Conservation (phyloP, 2,888 invertebrate species). For the Melanostoma scalare region DNA sequence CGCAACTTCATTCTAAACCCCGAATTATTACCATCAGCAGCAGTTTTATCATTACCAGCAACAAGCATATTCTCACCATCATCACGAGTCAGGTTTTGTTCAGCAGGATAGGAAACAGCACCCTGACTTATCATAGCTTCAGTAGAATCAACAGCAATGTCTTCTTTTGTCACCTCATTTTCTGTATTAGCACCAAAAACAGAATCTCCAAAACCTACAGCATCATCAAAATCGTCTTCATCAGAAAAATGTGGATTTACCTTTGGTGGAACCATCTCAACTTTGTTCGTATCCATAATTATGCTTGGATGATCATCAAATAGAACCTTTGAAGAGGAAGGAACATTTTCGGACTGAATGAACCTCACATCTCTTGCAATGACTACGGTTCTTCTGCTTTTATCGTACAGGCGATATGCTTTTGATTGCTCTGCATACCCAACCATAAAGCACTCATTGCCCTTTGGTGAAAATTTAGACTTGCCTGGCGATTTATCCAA, state of each 20-base stretch:
- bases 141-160: no score
- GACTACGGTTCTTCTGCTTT: constrained; percentile 12
- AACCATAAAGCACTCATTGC: constrained; percentile 31
- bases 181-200: no score
- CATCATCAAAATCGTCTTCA: constrained; percentile 11
- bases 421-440: constrained; percentile 34
- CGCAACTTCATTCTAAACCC: neutral
- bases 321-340: no score
- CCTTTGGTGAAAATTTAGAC: constrained; percentile 35
- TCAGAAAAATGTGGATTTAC: neutral
- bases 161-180: no score
- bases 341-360: no score
- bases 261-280: no score
- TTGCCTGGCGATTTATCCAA: constrained; percentile 49
- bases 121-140: no score
- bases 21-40: neutral
- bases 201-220: neutral
- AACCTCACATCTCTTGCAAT: constrained; percentile 1
- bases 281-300: no score
- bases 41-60: neutral
- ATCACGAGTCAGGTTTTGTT: no score
- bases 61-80: neutral
- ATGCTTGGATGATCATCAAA: no score
- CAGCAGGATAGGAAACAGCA: no score
- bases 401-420: constrained; percentile 27